Base-by-base conservation (phyloP, 2,888 invertebrate species). In the Thecophora atra region DNA sequence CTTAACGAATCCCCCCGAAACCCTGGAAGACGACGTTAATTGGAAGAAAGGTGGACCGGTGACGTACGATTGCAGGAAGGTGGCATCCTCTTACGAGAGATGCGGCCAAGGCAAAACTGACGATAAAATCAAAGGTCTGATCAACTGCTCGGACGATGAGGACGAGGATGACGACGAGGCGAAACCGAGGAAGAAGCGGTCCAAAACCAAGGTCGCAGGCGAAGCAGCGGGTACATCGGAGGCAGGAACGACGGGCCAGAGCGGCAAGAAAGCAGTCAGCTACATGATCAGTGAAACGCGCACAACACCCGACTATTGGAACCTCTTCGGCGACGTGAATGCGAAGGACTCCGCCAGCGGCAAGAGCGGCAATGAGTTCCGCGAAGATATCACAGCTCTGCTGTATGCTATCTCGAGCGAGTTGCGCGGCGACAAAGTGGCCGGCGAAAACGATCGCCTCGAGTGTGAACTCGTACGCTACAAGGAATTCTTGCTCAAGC, bases 381-480 rank as follows among this genome's bases (percentile, higher is more conserved):
- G 24, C 3, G 63, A 73, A 1, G 67, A 73, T 47, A 73, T 74
- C 13, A 52, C 28, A 7, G 65, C 72, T 56, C 56, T 76, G 13
- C 68, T 81, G n/a, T 54, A 78, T 0, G 76, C 78, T 0, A 83
- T 85, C 44, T 74, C 71, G 7, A 42, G 62, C 0, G 85, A 86
- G 44, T 19, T 86, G 3, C n/a, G 79, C 3, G 86, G 85, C 0
- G 72, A 77, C 4, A 71, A 74, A 0, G 64, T 47, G 1, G 76
- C 80, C 4, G 72, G 75, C 1, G 42, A 68, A 0, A 77, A 79
- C 73, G 77, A 76, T 3, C 77, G 79, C 54, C 75, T 85, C 15
- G 85, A 85, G 52, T 8, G 71, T n/a, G 79, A 83, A 62, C 44
- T 86, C 6, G 26, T 63, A 1, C 78, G 80, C 2, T 86, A 83